phyloP scores from a whole-genome alignment of 2,888 invertebrate species.

The Phania funesta region DNA sequence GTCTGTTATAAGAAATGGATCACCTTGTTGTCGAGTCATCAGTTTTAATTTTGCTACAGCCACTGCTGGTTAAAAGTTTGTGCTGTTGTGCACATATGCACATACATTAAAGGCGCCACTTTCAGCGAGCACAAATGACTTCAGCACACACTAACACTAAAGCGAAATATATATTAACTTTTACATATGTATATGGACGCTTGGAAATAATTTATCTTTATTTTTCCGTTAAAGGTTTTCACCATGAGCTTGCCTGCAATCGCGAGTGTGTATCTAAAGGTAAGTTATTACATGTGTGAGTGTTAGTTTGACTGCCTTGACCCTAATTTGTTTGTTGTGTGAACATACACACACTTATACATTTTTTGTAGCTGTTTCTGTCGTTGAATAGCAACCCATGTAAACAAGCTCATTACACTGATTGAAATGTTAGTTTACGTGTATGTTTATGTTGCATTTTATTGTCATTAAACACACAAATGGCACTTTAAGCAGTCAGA shows the following conservation, averaged over 20 bases:
- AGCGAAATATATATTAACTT: neutral
- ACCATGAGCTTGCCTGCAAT: conserved; percentile 1
- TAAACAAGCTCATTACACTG: conserved; percentile 23
- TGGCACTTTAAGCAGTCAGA: no score
- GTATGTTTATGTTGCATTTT: conserved; percentile 13
- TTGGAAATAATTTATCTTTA: conserved; percentile 27
- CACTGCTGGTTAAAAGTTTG: neutral
- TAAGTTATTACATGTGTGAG: conserved; percentile 23
- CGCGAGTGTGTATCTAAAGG: neutral
- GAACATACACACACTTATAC: neutral
- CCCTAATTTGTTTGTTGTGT: conserved; percentile 61
- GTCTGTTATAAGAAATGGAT: conserved; percentile 9
- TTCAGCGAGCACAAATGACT: conserved; percentile 36
- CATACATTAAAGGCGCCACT: conserved; percentile 32
- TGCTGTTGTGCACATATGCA: neutral
- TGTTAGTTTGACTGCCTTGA: conserved; percentile 59
- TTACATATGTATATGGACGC: neutral
- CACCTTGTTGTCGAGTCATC: conserved; percentile 42
- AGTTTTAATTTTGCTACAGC: conserved; percentile 42
- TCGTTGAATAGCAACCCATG: neutral
- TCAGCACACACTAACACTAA: neutral
- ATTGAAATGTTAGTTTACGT: conserved; percentile 22
- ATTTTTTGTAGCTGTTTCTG: neutral
- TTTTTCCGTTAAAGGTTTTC: conserved; percentile 32
- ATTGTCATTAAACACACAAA: conserved; percentile 20